Percentiles rank a stretch among this genome's conserved stretches.
phyloP scores from a whole-genome alignment of 2,113 vertebrate species.

The Amphilophus citrinellus region DNA sequence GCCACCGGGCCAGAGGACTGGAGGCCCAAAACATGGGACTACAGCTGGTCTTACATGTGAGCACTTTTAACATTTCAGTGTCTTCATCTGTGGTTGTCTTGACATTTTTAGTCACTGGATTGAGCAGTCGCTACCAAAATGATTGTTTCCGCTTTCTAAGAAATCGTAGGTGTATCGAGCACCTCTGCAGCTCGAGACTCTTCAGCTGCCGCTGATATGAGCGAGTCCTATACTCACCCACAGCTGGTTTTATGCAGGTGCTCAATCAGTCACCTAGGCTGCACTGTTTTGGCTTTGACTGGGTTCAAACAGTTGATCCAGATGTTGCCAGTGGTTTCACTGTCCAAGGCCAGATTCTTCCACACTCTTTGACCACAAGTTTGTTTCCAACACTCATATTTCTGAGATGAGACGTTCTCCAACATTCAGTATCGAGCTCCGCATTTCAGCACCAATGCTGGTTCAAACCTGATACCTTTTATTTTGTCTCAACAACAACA shows the following conservation, averaged over 20 bases:
- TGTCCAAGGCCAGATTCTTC: neutral
- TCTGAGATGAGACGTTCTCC: neutral
- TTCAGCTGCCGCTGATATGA: too few species aligned
- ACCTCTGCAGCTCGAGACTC: accelerated
- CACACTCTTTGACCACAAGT: neutral
- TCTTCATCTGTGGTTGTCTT: neutral
- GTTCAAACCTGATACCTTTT: too few species aligned
- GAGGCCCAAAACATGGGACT: conserved; percentile 97
- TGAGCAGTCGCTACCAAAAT: neutral
- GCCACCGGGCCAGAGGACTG: conserved; percentile 95
- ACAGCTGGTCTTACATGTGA: conserved; percentile 96
- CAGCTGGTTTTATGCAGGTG: accelerated
- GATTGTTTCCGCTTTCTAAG: neutral
- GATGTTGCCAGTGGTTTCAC: neutral
- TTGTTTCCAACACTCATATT: neutral
- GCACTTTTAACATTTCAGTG: neutral
- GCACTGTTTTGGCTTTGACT: neutral
- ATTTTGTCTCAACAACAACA: too few species aligned
- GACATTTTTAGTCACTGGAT: neutral
- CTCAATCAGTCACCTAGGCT: neutral
- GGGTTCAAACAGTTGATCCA: accelerated
- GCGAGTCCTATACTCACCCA: neutral
- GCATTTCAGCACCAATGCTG: neutral
- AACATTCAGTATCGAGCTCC: neutral
- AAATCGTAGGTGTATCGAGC: neutral